Conservation (phyloP, 1,140 invertebrate species). For the Scylla paramamosain region DNA sequence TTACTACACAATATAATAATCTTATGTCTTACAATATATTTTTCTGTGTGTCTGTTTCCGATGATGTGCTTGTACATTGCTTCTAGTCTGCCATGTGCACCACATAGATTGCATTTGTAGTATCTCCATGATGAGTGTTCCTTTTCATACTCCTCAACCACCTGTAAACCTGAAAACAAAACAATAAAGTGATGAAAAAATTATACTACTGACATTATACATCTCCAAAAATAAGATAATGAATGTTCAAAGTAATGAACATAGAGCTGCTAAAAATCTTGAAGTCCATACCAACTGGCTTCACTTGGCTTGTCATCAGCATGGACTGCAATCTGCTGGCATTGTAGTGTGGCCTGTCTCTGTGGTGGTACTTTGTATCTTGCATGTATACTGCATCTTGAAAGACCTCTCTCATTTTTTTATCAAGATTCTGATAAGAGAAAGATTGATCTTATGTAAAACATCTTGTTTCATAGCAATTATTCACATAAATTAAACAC, state of each 20-base stretch:
- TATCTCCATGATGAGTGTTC: not conserved
- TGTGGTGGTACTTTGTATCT: not conserved
- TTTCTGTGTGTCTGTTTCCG: conserved; percentile 69
- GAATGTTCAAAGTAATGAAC: too few species aligned
- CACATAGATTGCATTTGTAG: conserved; percentile 71
- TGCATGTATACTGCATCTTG: not conserved
- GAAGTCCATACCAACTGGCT: not conserved
- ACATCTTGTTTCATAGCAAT: too few species aligned
- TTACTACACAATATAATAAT: not conserved
- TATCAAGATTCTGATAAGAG: not conserved
- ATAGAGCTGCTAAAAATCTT: too few species aligned
- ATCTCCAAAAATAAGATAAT: too few species aligned
- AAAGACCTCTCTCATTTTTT: not conserved
- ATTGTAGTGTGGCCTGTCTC: not conserved
- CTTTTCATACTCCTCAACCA: conserved; percentile 54
- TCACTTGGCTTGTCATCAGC: not conserved
- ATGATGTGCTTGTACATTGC: conserved; percentile 66
- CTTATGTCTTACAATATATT: conserved; percentile 64
- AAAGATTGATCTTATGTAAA: not conserved
- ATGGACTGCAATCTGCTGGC: not conserved
- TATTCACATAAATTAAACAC: too few species aligned
- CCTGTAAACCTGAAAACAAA: conserved; percentile 60
- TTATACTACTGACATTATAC: too few species aligned
- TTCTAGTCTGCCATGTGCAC: conserved; percentile 68
- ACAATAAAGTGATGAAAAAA: not conserved